Base-by-base conservation (phyloP, 1,140 invertebrate species). In the Anthonomus grandis region DNA sequence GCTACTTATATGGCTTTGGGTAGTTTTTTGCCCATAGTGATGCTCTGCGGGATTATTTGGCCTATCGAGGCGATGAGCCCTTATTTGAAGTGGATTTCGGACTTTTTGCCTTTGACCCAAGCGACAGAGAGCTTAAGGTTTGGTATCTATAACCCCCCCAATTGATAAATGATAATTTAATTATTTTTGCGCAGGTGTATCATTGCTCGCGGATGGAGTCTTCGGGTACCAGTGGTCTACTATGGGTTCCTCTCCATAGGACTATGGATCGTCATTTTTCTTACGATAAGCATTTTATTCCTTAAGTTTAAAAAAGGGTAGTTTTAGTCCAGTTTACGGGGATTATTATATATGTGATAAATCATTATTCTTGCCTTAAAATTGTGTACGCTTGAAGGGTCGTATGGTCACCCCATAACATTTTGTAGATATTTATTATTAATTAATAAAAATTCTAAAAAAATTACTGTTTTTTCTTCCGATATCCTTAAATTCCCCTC, bases 1-100 rank as follows among this genome's bases (percentile, higher is more conserved):
- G 93, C 94, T 0, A 96, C 95, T 0, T 95, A 96, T 71, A 74
- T 95, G 58, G 90, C 93, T 0, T 81, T 97, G 70, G 94, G 94
- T 3, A 92, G 89, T 3, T 96, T 98, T 70, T 83, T 97, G 59
- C 94, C 94, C 0, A 93, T 93, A 68, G 83, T 97, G 9, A 82
- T 95, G 77, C 73, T 95, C 2, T 93, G 92, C 70, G 93, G 88
- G 42, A 87, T 91, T 36, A 88, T 91, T 56, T 91, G 89, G 89
- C 89, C 89, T 0, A 79, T 86, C 75, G 83, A 90, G 79, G 86
- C 86, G 38, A 95, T 96, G 86, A 90, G 93, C 59, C 71, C 79
- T 0, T 71, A 86, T 17, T 74, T 98, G 5, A 82, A 83, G 71
- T 87, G 86, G 67, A 79, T 95, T 24, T 89, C 90, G 48, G 86